Evolutionary conservation across 2,113 vertebrate species (phyloP), one percentile per base, ranked within the genome.

Genomic region (Amia ocellicauda): DNA sequence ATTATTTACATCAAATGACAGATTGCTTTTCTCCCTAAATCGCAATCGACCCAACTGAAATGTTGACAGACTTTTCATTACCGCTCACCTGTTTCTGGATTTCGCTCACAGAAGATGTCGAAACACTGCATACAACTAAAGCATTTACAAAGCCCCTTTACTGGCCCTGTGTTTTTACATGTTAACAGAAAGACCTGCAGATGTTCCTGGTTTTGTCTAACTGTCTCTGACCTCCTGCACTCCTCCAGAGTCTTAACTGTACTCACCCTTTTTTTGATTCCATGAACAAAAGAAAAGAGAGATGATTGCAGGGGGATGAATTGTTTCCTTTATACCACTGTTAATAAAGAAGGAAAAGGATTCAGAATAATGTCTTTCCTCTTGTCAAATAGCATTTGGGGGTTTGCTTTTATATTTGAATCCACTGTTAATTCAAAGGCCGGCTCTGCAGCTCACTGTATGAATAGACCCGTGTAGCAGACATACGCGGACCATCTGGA

Each of bases 401-500:
- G n/a, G n/a, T 36, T 36, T 36, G 31, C 5, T 36, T 1, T 5
- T 36, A 45, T 49, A 43, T 49, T 17, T 36, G 47, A 58, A 66
- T 31, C 14, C 55, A 19, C 41, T n/a, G 23, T 19, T 26, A 36
- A 7, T 36, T 36, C 11, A 36, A 36, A 36, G 31, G 1, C 5
- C 45, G 27, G 23, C 9, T 8, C 27, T 23, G 1, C 26, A 14
- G 10, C 26, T n/a, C n/a, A n/a, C 29, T 45, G 54, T 29, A 27
- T 20, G 58, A 66, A 40, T 36, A 22, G 63, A 47, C 5, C 31
- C 11, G 31, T 36, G 31, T 36, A 36, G 23, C 43, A 49, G 40
- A 66, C 43, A 49, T 57, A 50, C 56, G 43, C 43, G 45, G 20
- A 36, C 55, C 63, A 66, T 66, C 63, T 66, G 63, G 28, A 9